Evolutionary conservation across 2,888 invertebrate species (phyloP), one percentile per base, ranked within the genome.

Genomic region (Rhingia rostrata): DNA sequence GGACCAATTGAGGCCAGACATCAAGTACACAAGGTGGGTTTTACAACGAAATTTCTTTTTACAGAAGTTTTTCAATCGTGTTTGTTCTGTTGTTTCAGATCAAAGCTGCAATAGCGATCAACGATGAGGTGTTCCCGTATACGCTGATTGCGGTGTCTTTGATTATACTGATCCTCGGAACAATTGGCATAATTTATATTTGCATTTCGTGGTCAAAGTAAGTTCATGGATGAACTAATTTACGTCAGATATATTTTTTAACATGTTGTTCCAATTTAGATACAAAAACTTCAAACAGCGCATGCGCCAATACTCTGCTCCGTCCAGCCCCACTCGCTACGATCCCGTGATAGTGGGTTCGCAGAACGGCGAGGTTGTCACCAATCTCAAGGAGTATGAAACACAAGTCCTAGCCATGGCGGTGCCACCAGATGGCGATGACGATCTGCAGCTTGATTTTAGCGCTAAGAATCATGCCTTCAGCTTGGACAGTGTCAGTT

Each of bases 121-220:
- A 93, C 86, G 94, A 93, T 87, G 95, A 95, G 81, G 95, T 97
- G 6, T 95, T 97, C 87, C 98, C 97, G 14, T 97, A 97, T 87
- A 97, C 97, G 0, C 93, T 98, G 35, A 95, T 98, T 85, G 95
- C 97, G 10, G 93, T 98, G 0, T 98, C 97, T 0, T 95, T 96
- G 70, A 94, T 98, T n/a, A 98, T 98, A 80, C 94, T 98, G 45
- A 94, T 98, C 1, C 94, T 97, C 6, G 97, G 97, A 6, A 93
- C 96, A 9, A 95, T 96, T 63, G 98, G 97, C 5, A 97, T 98
- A 58, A 94, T 97, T 64, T 98, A 98, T 89, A 97, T 98, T 81
- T 97, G 98, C 91, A 95, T 97, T 66, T 97, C 97, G 0, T 98
- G 98, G 97, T 96, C 97, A 70, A 96, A 96, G 97, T 97, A 91